phyloP scores from a whole-genome alignment of 2,113 vertebrate species.

The Hippocampus barbouri region DNA sequence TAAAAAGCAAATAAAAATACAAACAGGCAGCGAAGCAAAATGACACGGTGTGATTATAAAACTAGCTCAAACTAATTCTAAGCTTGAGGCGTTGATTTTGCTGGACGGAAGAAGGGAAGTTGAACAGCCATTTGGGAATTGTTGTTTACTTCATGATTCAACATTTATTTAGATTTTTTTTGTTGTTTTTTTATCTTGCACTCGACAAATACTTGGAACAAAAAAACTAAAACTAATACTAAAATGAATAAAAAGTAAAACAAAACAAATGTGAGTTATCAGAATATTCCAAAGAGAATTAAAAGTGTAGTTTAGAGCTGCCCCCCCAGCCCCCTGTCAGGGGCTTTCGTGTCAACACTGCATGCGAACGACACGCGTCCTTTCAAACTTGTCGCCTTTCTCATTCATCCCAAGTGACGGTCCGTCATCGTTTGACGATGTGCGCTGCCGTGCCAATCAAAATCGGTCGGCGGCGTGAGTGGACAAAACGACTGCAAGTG shows the following conservation, averaged over 20 bases:
- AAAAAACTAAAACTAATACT: too few relatives aligned
- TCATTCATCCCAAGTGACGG: conserved; percentile 40
- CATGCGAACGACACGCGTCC: conserved; percentile 45
- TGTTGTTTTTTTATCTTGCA: not conserved
- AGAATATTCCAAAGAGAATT: not conserved
- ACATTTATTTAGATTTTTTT: too few relatives aligned
- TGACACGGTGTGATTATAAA: too few relatives aligned
- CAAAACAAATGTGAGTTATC: not conserved
- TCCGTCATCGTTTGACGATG: conserved; percentile 18
- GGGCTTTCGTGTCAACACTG: conserved; percentile 18
- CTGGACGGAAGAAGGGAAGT: too few relatives aligned
- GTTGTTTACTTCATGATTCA: too few relatives aligned
- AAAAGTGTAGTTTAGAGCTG: not conserved
- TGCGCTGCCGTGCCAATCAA: conserved; percentile 11
- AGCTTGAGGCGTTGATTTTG: too few relatives aligned
- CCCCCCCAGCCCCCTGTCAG: conserved; percentile 2
- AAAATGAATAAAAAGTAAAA: too few relatives aligned
- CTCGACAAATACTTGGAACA: not conserved
- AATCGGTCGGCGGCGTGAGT: not conserved
- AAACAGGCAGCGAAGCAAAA: too few relatives aligned
- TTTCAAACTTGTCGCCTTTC: conserved; percentile 47
- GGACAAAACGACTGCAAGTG: conserved; percentile 11
- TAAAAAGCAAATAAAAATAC: too few relatives aligned
- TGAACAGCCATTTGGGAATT: too few relatives aligned
- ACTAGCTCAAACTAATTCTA: too few relatives aligned